These are phyloP conservation scores for Nylanderia fulva DNA, from an alignment of 1,140 invertebrate species.

Conservation along the genomic window DNA sequence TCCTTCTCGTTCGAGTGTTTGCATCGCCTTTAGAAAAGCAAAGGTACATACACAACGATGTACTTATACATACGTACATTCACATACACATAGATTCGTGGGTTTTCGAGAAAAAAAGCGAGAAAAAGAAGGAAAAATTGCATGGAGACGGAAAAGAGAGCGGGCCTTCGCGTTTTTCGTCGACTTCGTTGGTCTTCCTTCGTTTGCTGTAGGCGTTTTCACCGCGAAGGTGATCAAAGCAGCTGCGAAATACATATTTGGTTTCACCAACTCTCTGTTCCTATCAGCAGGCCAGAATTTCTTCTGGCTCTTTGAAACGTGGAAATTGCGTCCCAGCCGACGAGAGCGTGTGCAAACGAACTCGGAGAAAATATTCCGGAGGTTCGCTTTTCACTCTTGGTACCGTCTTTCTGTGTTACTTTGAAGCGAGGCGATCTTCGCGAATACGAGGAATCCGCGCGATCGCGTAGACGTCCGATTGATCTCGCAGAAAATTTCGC, in stretches of 20 bases:
- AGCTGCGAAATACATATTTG: constrained; percentile 73
- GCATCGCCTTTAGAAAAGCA: constrained; percentile 49
- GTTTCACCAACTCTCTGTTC: constrained; percentile 67
- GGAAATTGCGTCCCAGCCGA: constrained; percentile 72
- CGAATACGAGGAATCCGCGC: constrained; percentile 63
- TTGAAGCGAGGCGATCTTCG: constrained; percentile 47
- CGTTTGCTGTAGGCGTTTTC: constrained; percentile 53
- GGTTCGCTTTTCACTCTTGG: constrained; percentile 54
- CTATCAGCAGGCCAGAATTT: constrained; percentile 50
- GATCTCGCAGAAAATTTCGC: constrained; percentile 64
- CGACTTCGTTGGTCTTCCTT: neutral
- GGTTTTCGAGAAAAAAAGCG: constrained; percentile 21
- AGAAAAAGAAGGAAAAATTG: constrained; percentile 8
- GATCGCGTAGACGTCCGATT: constrained; percentile 61
- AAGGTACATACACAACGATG: constrained; percentile 70
- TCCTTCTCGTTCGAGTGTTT: neutral
- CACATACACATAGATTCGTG: constrained; percentile 59
- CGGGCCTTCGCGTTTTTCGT: constrained; percentile 24
- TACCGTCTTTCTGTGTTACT: constrained; percentile 31
- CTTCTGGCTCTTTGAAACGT: constrained; percentile 74
- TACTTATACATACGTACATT: constrained; percentile 45
- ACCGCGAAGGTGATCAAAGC: constrained; percentile 74
- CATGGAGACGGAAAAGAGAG: neutral
- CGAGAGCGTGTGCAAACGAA: constrained; percentile 65
- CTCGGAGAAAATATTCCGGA: constrained; percentile 68